Conservation (phyloP, 2,888 invertebrate genomes). For the Tenthredo amoena region DNA sequence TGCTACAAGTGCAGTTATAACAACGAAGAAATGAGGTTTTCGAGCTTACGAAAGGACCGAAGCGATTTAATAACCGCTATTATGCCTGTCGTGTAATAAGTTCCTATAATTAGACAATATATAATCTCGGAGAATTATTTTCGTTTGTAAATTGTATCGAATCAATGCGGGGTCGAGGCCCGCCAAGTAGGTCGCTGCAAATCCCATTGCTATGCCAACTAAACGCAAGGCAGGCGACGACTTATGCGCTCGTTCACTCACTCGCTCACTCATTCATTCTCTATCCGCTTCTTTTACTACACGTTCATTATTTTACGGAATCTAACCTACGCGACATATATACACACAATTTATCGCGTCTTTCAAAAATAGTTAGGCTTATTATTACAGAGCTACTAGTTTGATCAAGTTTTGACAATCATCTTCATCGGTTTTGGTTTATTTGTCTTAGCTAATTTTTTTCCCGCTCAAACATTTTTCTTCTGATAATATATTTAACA, state of each 20-base stretch:
- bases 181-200: slow-evolving; percentile 76
- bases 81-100: background rate
- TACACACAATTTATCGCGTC: background rate
- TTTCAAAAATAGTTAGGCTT: background rate
- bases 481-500: background rate
- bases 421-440: background rate
- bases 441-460: background rate
- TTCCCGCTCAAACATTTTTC: background rate
- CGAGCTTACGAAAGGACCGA: background rate
- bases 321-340: background rate
- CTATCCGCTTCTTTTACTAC: background rate
- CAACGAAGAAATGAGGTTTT: background rate
- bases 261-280: slow-evolving; percentile 48
- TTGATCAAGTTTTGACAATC: background rate
- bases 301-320: background rate
- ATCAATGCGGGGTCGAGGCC: slow-evolving; percentile 77
- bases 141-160: slow-evolving; percentile 67
- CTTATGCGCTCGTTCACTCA: slow-evolving; percentile 56
- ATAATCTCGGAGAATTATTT: slow-evolving; percentile 66
- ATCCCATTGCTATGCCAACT: slow-evolving; percentile 75
- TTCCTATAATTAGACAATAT: slow-evolving; percentile 10
- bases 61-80: slow-evolving; percentile 20
- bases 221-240: slow-evolving; percentile 61
- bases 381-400: background rate
- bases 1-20: background rate